phyloP scores from a whole-genome alignment of 2,888 invertebrate genomes.

The Leptopterna dolabrata region DNA sequence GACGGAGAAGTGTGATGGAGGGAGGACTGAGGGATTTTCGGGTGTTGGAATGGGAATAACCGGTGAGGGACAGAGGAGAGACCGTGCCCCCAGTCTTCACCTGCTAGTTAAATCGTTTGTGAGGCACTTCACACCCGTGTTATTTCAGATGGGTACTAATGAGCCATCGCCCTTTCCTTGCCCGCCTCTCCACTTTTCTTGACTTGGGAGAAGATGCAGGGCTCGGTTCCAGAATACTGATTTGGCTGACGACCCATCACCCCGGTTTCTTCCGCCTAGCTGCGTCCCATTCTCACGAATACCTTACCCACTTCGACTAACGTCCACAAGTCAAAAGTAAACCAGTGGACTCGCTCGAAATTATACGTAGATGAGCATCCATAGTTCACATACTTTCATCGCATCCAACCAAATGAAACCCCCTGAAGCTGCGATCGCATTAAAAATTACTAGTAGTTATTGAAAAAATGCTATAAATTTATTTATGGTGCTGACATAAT shows the following conservation, averaged over 20 bases:
- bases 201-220: constrained; percentile 33
- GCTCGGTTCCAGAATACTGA: constrained; percentile 36
- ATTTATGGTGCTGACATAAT: too few relatives aligned
- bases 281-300: constrained; percentile 5
- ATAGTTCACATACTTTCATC: background rate
- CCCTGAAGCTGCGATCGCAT: too few relatives aligned
- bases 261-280: background rate
- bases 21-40: background rate
- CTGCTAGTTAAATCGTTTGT: constrained; percentile 46
- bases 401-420: too few relatives aligned
- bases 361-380: constrained; percentile 2
- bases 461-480: too few relatives aligned
- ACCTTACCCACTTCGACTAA: background rate
- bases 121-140: constrained; percentile 48
- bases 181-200: background rate
- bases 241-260: constrained; percentile 29
- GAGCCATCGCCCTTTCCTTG: constrained; percentile 36
- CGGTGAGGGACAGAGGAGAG: background rate
- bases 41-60: background rate
- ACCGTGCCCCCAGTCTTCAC: constrained; percentile 9
- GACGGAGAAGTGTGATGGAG: background rate
- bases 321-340: background rate
- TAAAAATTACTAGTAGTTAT: too few relatives aligned
- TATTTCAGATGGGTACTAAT: constrained; percentile 51
- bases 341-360: background rate